Base-by-base conservation (phyloP, 2,113 vertebrate genomes). In the Limanda limanda region DNA sequence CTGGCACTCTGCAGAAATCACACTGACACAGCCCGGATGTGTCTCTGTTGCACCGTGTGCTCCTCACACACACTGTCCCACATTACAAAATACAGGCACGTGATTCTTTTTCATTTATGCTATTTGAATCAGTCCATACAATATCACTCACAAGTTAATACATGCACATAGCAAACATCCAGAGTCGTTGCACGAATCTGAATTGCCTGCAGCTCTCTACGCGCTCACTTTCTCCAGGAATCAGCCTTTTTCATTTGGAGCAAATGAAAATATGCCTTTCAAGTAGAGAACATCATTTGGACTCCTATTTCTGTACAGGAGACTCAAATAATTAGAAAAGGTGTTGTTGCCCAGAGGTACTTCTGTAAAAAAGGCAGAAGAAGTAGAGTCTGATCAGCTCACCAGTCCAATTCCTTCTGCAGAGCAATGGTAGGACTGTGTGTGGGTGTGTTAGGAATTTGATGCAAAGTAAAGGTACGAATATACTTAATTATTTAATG, bases 191-290 rank as follows among this genome's bases (percentile, higher is more conserved):
- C 74, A 89, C 57, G 48, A 82, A 84, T 74, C 57, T 54, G 55
- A 82, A 85, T 85, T 45, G 81, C 89, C 86, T 86, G 57, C 42
- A 84, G 87, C 82, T 66, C 55, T 68, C 74, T 71, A 71, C 61
- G 69, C 27, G 23, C 79, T 78, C 78, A 68, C 64, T 82, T 83
- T 86, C 78, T 88, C 62, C 63, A 73, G 79, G 61, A 85, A 80
- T 81, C 77, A 61, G 81, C 59, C 56, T 78, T 88, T 88, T 82
- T 87, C 81, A 83, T 86, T 86, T 86, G 76, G 75, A 76, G 79
- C 72, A 85, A 91, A 88, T 82, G 73, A 76, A 89, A 91, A 84
- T 81, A 68, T 80, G 75, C 62, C 90, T 89, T 87, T 88, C 78
- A 89, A 86, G 90, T 89, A 56, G 47, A 84, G 76, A 65, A 71